phyloP scores from a whole-genome alignment of 2,797 vertebrate species.

The Pseudochirops cupreus region DNA sequence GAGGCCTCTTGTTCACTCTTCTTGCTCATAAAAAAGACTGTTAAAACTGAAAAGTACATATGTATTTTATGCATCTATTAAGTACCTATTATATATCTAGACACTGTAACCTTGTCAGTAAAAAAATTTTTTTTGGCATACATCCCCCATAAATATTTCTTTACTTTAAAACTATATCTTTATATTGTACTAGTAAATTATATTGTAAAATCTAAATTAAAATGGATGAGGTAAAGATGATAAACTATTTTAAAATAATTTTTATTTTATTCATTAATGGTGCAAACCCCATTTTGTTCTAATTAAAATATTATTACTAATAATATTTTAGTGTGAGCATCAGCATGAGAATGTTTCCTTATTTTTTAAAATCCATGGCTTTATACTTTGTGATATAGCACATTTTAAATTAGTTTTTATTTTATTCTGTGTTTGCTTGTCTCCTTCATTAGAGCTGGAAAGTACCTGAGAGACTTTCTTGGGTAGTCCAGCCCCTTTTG shows the following conservation, averaged over 20 bases:
- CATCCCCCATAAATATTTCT: not conserved
- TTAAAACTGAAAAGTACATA: not conserved
- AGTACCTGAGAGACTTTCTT: not conserved
- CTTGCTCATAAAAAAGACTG: not conserved
- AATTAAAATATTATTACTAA: not conserved
- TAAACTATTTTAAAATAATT: not conserved
- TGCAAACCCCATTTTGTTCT: not conserved
- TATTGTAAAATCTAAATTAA: not conserved
- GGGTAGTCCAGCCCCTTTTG: not conserved
- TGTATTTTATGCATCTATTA: not conserved
- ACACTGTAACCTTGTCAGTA: not conserved
- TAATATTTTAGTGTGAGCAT: not conserved
- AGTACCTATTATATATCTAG: not conserved
- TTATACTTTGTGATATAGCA: not conserved
- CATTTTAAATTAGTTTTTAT: not conserved
- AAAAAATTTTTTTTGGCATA: not conserved
- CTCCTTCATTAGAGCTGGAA: not conserved
- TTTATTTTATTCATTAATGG: not conserved
- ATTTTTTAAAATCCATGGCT: not conserved
- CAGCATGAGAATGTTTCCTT: not conserved
- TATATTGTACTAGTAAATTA: not conserved
- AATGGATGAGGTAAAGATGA: not conserved
- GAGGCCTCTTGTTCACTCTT: not conserved
- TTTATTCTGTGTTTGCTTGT: not conserved
- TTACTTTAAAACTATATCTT: not conserved